These are phyloP conservation scores for Polylopha cassiicola DNA, from an alignment of 2,888 invertebrate genomes.

Conservation along the genomic window DNA sequence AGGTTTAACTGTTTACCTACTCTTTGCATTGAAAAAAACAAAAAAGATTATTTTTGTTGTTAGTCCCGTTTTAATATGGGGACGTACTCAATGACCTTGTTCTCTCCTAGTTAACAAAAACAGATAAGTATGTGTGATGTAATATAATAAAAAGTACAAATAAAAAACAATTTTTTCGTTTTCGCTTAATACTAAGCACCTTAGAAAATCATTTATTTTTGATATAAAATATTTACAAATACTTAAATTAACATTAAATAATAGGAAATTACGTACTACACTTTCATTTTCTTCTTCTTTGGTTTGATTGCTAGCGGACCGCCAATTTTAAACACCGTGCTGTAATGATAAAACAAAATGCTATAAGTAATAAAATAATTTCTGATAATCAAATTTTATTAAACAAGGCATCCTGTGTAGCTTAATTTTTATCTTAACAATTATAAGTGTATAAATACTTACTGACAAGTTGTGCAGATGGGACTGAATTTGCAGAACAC, in stretches of 20 bases:
- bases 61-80: no score
- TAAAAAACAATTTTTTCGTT: no score
- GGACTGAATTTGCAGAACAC: conserved; percentile 98
- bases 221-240: no score
- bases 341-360: conserved; percentile 70
- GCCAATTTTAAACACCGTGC: conserved; percentile 94
- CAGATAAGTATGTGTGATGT: no score
- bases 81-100: no score
- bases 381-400: neutral
- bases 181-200: no score
- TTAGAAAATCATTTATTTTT: no score
- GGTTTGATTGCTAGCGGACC: conserved; percentile 85
- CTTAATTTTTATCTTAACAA: conserved; percentile 3
- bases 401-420: neutral
- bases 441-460: conserved; percentile 67
- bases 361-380: neutral
- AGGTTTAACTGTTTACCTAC: no score
- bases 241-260: conserved; percentile 10
- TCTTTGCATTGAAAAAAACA: no score
- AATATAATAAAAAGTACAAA: no score
- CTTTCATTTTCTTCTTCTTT: conserved; percentile 88
- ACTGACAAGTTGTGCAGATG: conserved; percentile 98
- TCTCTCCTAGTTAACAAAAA: no score
- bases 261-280: conserved; percentile 36
- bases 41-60: no score